Evolutionary conservation across 2,888 invertebrate species (phyloP).

Genomic region (Stictocephala bisonia): DNA sequence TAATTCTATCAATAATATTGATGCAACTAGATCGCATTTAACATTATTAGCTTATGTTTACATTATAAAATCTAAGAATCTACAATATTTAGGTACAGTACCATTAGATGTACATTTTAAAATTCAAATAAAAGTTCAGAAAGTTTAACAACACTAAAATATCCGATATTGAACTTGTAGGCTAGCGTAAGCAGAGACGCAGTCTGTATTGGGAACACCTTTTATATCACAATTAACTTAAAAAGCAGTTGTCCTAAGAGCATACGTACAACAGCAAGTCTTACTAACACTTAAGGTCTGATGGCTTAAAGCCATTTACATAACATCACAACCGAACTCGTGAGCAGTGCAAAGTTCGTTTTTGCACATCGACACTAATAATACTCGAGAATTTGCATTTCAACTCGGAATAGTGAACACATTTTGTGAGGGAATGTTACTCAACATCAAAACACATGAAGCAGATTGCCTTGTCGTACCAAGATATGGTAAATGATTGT

Average conservation of each 20-base stretch:
- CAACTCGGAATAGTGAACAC: slow-evolving; percentile 50
- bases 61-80: slow-evolving; percentile 21
- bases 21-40: background rate
- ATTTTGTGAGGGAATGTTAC: slow-evolving; percentile 50
- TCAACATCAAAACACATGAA: slow-evolving; percentile 33
- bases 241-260: slow-evolving; percentile 41
- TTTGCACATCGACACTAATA: slow-evolving; percentile 38
- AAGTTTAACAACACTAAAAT: slow-evolving; percentile 37
- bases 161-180: slow-evolving; percentile 26
- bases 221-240: slow-evolving; percentile 42
- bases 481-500: slow-evolving; percentile 39
- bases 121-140: slow-evolving; percentile 33
- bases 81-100: slow-evolving; percentile 16
- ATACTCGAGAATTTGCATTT: slow-evolving; percentile 27
- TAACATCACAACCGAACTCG: slow-evolving; percentile 49
- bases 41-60: slow-evolving; percentile 7
- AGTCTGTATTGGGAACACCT: slow-evolving; percentile 34
- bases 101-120: slow-evolving; percentile 18
- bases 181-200: slow-evolving; percentile 36
- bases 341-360: slow-evolving; percentile 47
- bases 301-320: slow-evolving; percentile 9
- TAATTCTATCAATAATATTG: background rate
- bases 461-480: slow-evolving; percentile 29
- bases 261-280: slow-evolving; percentile 40
- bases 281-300: slow-evolving; percentile 38